These are phyloP conservation scores for Engraulis encrasicolus DNA, from an alignment of 2,113 vertebrate species.

Conservation along the genomic window DNA sequence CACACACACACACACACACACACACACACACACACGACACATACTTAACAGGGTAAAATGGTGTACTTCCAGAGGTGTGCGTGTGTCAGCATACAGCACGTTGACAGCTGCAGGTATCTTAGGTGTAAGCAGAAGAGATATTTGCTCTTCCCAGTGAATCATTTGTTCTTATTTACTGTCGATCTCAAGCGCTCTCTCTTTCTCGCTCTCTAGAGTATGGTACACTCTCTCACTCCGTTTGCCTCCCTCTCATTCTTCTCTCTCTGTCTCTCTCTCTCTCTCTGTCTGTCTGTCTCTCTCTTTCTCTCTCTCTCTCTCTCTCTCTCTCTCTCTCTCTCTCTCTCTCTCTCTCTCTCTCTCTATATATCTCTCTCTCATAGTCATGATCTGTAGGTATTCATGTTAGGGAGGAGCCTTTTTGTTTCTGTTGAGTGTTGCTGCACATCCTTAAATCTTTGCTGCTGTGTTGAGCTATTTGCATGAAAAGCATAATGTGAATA, in stretches of 20 bases:
- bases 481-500: too few relatives aligned
- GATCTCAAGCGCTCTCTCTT: not conserved
- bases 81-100: conserved; percentile 46
- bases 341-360: conserved; percentile 5
- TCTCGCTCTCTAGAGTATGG: conserved; percentile 18
- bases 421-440: too few relatives aligned
- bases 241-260: not conserved
- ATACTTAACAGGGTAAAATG: conserved; percentile 36
- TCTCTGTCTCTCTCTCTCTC: conserved; percentile 7
- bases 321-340: conserved; percentile 23
- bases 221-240: too few relatives aligned
- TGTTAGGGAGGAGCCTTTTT: too few relatives aligned
- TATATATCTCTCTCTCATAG: not conserved
- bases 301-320: not conserved
- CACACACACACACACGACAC: conserved; percentile 25
- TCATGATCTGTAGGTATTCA: too few relatives aligned
- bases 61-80: conserved; percentile 40
- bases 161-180: not conserved
- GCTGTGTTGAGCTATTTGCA: too few relatives aligned
- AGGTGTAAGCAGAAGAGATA: conserved; percentile 30
- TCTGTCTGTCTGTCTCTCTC: conserved; percentile 1
- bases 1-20: conserved; percentile 39
- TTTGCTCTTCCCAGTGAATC: conserved; percentile 1
- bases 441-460: too few relatives aligned
- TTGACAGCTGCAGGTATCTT: conserved; percentile 39